Conservation (phyloP, 1,140 invertebrate species). For the Caenorhabditis latens region DNA sequence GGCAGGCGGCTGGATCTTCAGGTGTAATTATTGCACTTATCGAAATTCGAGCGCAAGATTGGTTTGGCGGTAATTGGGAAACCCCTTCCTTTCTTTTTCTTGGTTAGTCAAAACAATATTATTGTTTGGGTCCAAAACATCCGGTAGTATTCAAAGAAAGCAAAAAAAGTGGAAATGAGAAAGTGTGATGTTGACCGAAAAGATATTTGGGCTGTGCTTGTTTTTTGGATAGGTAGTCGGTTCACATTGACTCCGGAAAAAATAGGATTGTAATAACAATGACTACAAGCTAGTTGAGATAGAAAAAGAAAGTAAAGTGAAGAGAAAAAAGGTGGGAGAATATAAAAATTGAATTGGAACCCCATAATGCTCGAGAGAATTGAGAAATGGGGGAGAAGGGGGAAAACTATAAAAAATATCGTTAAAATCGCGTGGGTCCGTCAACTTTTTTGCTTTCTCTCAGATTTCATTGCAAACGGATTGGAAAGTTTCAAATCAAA, state of each 20-base stretch:
- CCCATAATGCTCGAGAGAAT: conserved; percentile 31
- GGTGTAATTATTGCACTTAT: conserved; percentile 52
- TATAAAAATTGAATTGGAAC: background rate
- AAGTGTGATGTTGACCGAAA: conserved; percentile 39
- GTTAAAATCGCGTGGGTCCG: background rate
- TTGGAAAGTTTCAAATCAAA: background rate
- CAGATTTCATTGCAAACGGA: background rate
- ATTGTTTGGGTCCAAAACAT: conserved; percentile 6
- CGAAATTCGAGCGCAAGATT: conserved; percentile 45
- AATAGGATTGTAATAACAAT: conserved; percentile 4
- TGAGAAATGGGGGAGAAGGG: background rate
- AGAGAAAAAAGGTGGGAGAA: background rate
- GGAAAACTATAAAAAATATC: conserved; percentile 13
- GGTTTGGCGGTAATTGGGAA: conserved; percentile 6
- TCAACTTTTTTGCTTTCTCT: background rate
- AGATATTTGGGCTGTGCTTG: conserved; percentile 16
- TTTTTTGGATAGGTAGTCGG: conserved; percentile 17
- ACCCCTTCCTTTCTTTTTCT: background rate
- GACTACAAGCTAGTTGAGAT: background rate
- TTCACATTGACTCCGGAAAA: background rate
- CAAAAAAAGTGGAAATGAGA: background rate
- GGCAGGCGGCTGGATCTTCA: conserved; percentile 1
- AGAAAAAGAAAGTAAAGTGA: background rate
- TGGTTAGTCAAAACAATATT: conserved; percentile 1
- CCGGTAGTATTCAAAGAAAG: background rate